phyloP scores from a whole-genome alignment of 2,888 invertebrate genomes.

The Drosophila flavopinicola region DNA sequence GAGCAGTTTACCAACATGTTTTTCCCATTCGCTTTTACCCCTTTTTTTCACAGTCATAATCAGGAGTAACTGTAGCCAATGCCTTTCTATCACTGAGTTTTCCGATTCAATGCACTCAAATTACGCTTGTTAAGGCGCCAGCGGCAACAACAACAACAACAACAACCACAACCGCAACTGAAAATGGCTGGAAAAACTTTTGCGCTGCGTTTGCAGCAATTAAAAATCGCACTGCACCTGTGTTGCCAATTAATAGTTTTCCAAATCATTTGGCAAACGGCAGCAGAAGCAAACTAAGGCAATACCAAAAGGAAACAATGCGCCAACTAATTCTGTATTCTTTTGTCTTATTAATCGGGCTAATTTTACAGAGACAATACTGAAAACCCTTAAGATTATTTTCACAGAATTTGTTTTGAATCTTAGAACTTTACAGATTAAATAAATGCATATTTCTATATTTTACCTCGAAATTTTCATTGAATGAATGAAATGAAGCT shows the following conservation, averaged over 20 bases:
- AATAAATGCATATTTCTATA: too few relatives aligned
- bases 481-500: too few relatives aligned
- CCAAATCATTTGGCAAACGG: constrained; percentile 47
- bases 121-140: constrained; percentile 51
- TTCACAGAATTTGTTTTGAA: too few relatives aligned
- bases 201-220: constrained; percentile 61
- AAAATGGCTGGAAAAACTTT: constrained; percentile 43
- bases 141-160: constrained; percentile 24
- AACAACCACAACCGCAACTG: constrained; percentile 15
- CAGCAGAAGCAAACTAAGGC: constrained; percentile 25
- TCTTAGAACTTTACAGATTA: too few relatives aligned
- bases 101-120: constrained; percentile 62
- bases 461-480: too few relatives aligned
- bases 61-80: constrained; percentile 14
- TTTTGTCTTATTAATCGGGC: constrained; percentile 7
- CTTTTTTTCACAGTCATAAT: constrained; percentile 12
- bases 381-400: too few relatives aligned
- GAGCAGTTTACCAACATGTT: not conserved
- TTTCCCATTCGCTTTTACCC: not conserved
- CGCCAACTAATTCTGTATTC: constrained; percentile 17
- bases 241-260: constrained; percentile 73
- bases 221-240: constrained; percentile 50
- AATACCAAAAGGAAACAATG: constrained; percentile 17
- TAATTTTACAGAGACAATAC: not conserved
- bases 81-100: constrained; percentile 46